These are phyloP conservation scores for Lagocephalus sceleratus DNA, from an alignment of 2,797 vertebrate species.

Conservation along the genomic window DNA sequence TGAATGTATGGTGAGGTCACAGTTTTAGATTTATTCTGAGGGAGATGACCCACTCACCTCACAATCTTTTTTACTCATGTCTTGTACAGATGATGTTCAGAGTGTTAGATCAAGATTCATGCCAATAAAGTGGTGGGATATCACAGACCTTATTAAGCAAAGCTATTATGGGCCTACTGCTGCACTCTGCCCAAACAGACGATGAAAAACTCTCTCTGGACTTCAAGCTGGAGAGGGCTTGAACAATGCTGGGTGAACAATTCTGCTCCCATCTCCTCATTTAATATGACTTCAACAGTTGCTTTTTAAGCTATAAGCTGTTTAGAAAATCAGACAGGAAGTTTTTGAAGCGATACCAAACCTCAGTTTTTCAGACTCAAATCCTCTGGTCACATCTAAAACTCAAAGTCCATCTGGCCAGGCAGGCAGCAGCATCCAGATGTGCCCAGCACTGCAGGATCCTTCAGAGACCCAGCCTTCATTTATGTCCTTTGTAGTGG, in stretches of 20 bases:
- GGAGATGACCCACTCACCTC: background rate
- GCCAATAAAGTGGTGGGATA: conserved; percentile 63
- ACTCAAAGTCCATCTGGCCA: too few relatives aligned
- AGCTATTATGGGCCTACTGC: conserved; percentile 64
- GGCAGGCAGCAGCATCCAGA: too few relatives aligned
- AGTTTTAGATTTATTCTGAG: conserved; percentile 4
- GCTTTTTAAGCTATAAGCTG: conserved; percentile 7
- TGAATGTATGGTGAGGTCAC: conserved; percentile 5
- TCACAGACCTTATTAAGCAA: conserved; percentile 70
- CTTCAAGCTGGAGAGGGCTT: too few relatives aligned
- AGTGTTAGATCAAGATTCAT: conserved; percentile 48
- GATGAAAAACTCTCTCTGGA: conserved; percentile 39
- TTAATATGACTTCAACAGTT: conserved; percentile 20
- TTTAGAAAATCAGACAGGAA: conserved; percentile 17
- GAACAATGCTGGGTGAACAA: conserved; percentile 56
- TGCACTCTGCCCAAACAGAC: conserved; percentile 47
- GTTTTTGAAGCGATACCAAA: background rate
- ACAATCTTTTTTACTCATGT: conserved; percentile 15
- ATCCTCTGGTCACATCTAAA: too few relatives aligned
- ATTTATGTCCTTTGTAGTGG: too few relatives aligned
- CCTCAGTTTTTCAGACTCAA: background rate
- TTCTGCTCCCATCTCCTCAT: conserved; percentile 26
- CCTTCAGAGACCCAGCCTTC: too few relatives aligned
- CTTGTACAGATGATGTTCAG: conserved; percentile 46
- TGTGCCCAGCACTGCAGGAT: too few relatives aligned